phyloP scores from a whole-genome alignment of 1,140 invertebrate species.

The Apis mellifera region DNA sequence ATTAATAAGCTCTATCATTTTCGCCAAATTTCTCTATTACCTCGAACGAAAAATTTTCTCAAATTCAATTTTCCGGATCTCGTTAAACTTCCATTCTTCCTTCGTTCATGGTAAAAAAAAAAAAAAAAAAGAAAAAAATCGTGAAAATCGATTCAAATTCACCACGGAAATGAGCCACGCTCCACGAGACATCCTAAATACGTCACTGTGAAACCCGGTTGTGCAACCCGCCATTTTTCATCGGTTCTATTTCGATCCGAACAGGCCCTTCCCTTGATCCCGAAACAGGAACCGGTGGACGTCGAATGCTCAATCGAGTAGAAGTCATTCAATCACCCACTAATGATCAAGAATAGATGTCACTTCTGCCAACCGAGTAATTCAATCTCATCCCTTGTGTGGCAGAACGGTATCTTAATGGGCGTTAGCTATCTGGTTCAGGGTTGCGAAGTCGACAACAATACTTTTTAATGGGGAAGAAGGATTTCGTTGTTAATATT shows the following conservation, averaged over 20 bases:
- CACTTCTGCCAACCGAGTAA: not conserved
- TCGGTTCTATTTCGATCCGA: not conserved
- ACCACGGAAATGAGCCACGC: not conserved
- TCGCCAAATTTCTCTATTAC: too few species aligned
- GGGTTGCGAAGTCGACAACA: not conserved
- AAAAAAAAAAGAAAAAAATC: not conserved
- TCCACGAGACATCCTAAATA: not conserved
- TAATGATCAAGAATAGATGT: slow-evolving; percentile 12
- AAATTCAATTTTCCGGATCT: too few species aligned
- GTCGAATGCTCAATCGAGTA: not conserved
- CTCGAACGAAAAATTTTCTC: too few species aligned
- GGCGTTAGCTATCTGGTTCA: slow-evolving; percentile 6
- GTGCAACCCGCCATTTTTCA: not conserved
- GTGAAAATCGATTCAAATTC: not conserved
- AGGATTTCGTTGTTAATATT: not conserved
- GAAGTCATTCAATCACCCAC: slow-evolving; percentile 17
- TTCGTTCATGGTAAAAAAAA: not conserved
- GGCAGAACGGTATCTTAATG: not conserved
- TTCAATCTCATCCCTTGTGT: not conserved
- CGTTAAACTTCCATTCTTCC: too few species aligned
- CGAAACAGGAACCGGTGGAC: not conserved
- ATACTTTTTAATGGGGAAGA: not conserved
- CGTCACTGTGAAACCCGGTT: not conserved
- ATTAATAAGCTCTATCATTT: too few species aligned
- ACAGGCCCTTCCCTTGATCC: not conserved